Conservation (phyloP, 2,888 invertebrate species). For the Apomyelois bistriatella region DNA sequence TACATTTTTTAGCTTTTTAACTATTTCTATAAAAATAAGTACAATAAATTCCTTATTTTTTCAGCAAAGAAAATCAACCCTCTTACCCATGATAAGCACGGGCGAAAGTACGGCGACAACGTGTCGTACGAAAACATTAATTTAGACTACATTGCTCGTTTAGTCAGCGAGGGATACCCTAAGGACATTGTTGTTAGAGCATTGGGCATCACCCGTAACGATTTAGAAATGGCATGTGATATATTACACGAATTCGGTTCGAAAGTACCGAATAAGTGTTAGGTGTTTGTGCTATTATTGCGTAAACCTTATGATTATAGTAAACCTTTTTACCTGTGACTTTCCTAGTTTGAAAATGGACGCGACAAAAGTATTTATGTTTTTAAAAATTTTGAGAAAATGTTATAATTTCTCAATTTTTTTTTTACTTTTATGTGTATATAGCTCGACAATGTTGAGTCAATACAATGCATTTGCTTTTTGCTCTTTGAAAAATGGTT, state of each 20-base stretch:
- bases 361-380: not conserved
- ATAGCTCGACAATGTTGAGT: too few relatives aligned
- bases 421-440: not conserved
- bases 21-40: too few relatives aligned
- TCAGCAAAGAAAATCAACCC: slow-evolving; percentile 75
- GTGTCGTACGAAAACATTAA: slow-evolving; percentile 93
- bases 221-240: slow-evolving; percentile 97
- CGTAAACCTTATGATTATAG: slow-evolving; percentile 5
- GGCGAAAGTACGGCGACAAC: slow-evolving; percentile 70
- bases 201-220: slow-evolving; percentile 94
- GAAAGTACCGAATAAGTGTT: slow-evolving; percentile 66
- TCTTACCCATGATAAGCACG: slow-evolving; percentile 72
- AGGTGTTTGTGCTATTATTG: slow-evolving; percentile 20
- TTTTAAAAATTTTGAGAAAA: not conserved
- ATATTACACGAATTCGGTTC: slow-evolving; percentile 94
- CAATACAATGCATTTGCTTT: too few relatives aligned
- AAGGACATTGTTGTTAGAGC: slow-evolving; percentile 95
- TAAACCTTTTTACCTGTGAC: not conserved
- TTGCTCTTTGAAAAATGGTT: too few relatives aligned
- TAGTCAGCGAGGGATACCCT: slow-evolving; percentile 94
- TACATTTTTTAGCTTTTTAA: too few relatives aligned
- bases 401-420: not conserved
- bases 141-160: slow-evolving; percentile 92
- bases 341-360: not conserved
- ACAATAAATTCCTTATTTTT: slow-evolving; percentile 21